Conservation (phyloP, 2,888 invertebrate species). For the Steinernema hermaphroditum region DNA sequence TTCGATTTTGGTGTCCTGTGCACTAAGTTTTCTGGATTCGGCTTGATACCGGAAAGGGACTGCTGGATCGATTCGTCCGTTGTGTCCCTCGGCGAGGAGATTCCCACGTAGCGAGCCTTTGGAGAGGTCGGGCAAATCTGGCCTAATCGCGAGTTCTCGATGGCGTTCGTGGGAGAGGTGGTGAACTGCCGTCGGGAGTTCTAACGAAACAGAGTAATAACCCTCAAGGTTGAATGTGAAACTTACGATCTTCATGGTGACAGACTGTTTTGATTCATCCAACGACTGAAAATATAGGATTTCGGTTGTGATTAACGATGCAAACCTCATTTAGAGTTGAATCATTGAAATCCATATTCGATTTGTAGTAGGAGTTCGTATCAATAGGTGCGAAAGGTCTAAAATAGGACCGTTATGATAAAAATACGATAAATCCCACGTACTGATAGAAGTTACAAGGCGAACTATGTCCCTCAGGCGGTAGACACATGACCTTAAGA, state of each 20-base stretch:
- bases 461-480: constrained; percentile 4
- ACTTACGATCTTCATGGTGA: constrained; percentile 34
- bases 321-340: constrained; percentile 29
- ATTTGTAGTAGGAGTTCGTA: not conserved
- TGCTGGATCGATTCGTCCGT: not conserved
- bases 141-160: constrained; percentile 31
- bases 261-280: constrained; percentile 26
- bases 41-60: not conserved
- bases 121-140: constrained; percentile 33
- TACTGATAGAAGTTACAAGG: not conserved
- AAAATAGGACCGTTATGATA: not conserved
- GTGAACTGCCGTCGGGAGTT: constrained; percentile 20
- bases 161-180: constrained; percentile 20
- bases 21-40: not conserved
- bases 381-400: not conserved
- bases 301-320: not conserved
- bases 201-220: not conserved
- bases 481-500: not conserved
- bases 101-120: constrained; percentile 27
- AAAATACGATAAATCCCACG: not conserved
- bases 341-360: not conserved
- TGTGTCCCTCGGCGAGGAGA: not conserved
- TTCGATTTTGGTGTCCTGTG: not conserved
- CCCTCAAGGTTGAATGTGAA: not conserved
- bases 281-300: constrained; percentile 22